Percentiles rank a stretch among this genome's conserved stretches.
These are phyloP conservation scores for Chaetura pelagica DNA, from an alignment of 2,113 vertebrate genomes.

Conservation along the genomic window DNA sequence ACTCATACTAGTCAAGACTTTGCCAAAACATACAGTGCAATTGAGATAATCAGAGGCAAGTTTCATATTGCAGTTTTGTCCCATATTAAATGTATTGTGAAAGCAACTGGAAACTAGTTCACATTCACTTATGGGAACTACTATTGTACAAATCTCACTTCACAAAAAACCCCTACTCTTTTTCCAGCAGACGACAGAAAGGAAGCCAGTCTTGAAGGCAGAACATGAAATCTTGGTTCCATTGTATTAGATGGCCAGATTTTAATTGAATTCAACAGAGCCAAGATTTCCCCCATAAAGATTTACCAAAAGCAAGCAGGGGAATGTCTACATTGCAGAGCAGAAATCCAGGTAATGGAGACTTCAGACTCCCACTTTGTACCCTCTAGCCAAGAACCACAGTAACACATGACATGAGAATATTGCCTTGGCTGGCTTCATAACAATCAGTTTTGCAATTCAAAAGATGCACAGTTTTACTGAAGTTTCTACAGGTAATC, in stretches of 20 bases:
- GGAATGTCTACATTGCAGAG: not conserved
- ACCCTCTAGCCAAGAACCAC: not conserved
- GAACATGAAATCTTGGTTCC: conserved; percentile 8
- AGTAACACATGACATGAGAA: not conserved
- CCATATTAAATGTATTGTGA: conserved; percentile 2
- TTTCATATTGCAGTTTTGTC: not conserved
- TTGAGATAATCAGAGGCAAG: conserved; percentile 31
- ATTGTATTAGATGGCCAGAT: not conserved
- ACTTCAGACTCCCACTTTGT: not conserved
- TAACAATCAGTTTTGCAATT: not conserved
- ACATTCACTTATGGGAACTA: not conserved
- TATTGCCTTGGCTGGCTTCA: not conserved
- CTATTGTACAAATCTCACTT: not conserved
- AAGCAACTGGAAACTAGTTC: conserved; percentile 31
- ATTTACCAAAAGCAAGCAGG: not conserved
- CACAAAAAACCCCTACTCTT: not conserved
- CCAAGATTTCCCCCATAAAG: not conserved
- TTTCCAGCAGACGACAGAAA: not conserved
- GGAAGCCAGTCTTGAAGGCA: not conserved
- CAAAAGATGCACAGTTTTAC: not conserved
- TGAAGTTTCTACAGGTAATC: conserved; percentile 18
- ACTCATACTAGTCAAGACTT: not conserved
- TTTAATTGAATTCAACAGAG: not conserved
- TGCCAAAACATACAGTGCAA: not conserved
- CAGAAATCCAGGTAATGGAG: not conserved